Percentiles rank a stretch among this genome's conserved stretches.
These are phyloP conservation scores for Drosophila seguyi DNA, from an alignment of 1,140 invertebrate genomes.

Conservation along the genomic window DNA sequence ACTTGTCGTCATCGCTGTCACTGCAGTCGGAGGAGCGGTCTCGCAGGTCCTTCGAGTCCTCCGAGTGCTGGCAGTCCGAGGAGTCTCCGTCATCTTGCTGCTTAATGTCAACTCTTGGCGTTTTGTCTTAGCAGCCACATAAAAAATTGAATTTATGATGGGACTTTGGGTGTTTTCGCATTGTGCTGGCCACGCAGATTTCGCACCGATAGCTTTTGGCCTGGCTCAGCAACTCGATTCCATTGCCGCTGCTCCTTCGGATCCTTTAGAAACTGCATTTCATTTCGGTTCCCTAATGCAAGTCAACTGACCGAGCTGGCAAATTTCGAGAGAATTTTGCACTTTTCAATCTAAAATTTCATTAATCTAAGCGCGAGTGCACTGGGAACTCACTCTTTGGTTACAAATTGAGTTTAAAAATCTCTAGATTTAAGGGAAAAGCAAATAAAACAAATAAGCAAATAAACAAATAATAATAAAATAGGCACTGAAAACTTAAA, in stretches of 20 bases:
- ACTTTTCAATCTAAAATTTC: constrained; percentile 48
- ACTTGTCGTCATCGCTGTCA: constrained; percentile 58
- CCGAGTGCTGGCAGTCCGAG: constrained; percentile 7
- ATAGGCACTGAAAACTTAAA: no score
- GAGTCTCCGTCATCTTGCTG: constrained; percentile 53
- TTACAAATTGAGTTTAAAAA: neutral
- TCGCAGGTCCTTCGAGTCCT: constrained; percentile 14
- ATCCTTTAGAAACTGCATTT: constrained; percentile 19
- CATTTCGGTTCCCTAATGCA: constrained; percentile 22
- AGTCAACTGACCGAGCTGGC: constrained; percentile 40
- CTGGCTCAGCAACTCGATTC: constrained; percentile 56
- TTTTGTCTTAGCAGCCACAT: constrained; percentile 72
- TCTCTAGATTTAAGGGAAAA: no score
- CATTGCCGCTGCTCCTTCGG: neutral
- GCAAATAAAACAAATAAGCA: no score
- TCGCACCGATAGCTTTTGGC: constrained; percentile 45
- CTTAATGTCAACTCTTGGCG: constrained; percentile 80
- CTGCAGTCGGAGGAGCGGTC: constrained; percentile 7
- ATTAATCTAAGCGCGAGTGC: constrained; percentile 41
- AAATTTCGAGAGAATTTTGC: constrained; percentile 35
- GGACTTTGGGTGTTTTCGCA: constrained; percentile 46
- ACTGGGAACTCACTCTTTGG: constrained; percentile 2
- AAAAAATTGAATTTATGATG: constrained; percentile 81
- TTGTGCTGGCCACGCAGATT: constrained; percentile 71
- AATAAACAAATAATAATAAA: no score